A percentile compares a stretch with the other conserved stretches of the same genome.
Conservation (phyloP, 1,140 invertebrate species). For the Akabosia matsudoensis region DNA sequence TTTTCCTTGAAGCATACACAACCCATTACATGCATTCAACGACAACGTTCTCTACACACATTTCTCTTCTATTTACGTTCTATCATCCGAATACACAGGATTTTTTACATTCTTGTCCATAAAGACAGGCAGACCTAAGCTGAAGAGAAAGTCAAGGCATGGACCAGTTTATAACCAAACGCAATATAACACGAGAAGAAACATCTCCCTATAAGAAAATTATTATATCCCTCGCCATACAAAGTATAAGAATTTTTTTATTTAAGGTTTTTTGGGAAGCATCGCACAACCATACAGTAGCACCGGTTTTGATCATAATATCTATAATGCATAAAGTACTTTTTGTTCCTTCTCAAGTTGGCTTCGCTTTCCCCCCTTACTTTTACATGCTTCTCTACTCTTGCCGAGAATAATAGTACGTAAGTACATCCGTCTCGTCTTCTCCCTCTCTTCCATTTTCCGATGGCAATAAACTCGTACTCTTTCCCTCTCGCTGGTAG, state of each 20-base stretch:
- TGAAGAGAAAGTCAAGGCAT: neutral
- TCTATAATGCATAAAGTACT: slow-evolving; percentile 21
- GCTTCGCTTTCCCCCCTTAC: neutral
- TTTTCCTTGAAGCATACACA: slow-evolving; percentile 12
- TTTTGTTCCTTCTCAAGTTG: neutral
- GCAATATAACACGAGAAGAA: too few species aligned
- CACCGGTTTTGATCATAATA: slow-evolving; percentile 1
- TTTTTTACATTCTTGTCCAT: neutral
- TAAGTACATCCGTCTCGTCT: slow-evolving; percentile 24
- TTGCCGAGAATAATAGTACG: neutral
- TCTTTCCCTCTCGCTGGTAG: neutral
- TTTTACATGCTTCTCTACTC: neutral
- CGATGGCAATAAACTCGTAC: neutral
- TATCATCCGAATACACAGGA: neutral
- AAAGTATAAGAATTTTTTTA: too few species aligned
- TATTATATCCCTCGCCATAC: too few species aligned
- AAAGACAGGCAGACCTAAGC: neutral
- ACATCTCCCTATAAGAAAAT: too few species aligned
- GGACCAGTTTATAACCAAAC: too few species aligned
- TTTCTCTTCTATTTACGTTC: neutral
- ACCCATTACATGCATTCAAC: neutral
- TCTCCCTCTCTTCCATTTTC: slow-evolving; percentile 5
- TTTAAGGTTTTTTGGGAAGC: too few species aligned
- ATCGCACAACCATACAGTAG: neutral
- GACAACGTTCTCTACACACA: neutral